Conservation (phyloP, 2,888 invertebrate species). For the Tiliacea aurago region DNA sequence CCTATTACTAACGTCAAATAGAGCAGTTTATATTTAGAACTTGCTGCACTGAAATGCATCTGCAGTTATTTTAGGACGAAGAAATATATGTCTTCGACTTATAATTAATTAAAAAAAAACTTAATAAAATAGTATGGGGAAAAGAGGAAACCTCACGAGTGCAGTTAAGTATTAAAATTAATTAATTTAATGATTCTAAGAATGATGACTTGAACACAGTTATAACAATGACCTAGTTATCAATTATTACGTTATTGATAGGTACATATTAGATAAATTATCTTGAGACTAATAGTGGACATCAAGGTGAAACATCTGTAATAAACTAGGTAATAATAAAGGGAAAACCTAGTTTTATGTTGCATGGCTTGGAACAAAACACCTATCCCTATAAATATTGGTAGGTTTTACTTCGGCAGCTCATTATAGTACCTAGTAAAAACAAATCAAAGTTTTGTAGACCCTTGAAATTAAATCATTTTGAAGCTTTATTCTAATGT, state of each 20-base stretch:
- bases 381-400: neutral
- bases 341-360: constrained; percentile 5
- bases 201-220: constrained; percentile 17
- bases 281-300: constrained; percentile 45
- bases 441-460: too few relatives aligned
- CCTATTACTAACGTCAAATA: constrained; percentile 17
- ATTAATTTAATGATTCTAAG: neutral
- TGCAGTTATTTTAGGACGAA: constrained; percentile 1
- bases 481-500: too few relatives aligned
- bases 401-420: too few relatives aligned
- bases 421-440: too few relatives aligned
- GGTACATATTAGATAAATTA: constrained; percentile 51
- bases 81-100: too few relatives aligned
- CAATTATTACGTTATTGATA: constrained; percentile 56
- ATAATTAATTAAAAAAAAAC: too few relatives aligned
- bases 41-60: constrained; percentile 7
- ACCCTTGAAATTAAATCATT: neutral
- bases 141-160: neutral
- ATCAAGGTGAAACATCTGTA: constrained; percentile 51
- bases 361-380: neutral
- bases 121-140: neutral
- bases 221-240: constrained; percentile 54
- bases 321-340: too few relatives aligned
- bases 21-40: constrained; percentile 18
- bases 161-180: neutral